phyloP scores from a whole-genome alignment of 2,113 vertebrate genomes.

The Muntiacus muntjak region DNA sequence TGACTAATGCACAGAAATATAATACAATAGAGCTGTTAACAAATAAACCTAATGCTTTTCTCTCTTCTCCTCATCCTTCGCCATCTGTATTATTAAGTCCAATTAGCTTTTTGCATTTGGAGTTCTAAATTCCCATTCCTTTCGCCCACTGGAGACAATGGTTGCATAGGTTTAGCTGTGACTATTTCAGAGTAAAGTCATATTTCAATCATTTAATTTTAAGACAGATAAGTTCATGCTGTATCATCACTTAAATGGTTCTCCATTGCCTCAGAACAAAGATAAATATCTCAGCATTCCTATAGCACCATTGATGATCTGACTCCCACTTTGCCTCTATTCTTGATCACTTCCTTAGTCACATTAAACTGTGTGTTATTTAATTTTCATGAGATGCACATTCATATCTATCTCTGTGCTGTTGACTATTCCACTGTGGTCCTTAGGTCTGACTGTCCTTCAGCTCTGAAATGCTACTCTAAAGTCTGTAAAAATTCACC shows the following conservation, averaged over 20 bases:
- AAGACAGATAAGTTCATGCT: background rate
- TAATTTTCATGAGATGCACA: background rate
- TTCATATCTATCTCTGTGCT: background rate
- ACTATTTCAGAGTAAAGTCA: background rate
- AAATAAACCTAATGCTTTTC: conserved; percentile 80
- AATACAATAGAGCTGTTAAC: conserved; percentile 80
- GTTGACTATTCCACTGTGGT: background rate
- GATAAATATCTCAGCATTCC: background rate
- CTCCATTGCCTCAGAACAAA: background rate
- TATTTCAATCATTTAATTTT: background rate
- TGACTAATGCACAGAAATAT: conserved; percentile 80
- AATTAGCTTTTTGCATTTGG: conserved; percentile 70
- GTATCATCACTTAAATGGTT: background rate
- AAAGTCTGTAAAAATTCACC: background rate
- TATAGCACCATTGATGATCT: background rate
- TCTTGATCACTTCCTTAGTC: background rate
- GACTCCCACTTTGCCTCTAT: background rate
- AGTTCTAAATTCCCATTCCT: conserved; percentile 73
- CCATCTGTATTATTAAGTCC: conserved; percentile 75
- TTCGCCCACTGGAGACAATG: conserved; percentile 61
- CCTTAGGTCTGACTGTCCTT: background rate
- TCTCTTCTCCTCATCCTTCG: conserved; percentile 21
- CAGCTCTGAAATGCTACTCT: background rate
- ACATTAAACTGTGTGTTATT: too few relatives aligned
- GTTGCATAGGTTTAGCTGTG: background rate